Evolutionary conservation across 2,797 vertebrate genomes (phyloP).

Genomic region (Phalloptychus januarius): DNA sequence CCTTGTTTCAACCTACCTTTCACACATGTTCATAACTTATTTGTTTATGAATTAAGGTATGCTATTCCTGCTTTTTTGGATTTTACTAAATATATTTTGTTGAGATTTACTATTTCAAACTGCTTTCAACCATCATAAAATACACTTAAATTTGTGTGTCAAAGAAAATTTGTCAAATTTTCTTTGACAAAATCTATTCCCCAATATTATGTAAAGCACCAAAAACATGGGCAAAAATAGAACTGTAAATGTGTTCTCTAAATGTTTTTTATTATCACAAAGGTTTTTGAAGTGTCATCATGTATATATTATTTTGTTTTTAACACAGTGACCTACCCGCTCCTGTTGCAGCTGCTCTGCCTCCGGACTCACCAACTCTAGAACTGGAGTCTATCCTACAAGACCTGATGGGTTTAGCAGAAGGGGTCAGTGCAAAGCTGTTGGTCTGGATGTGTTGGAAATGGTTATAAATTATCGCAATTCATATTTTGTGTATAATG

Average conservation of each 20-base stretch:
- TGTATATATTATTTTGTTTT: constrained; percentile 8
- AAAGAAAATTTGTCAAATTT: not conserved
- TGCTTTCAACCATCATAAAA: not conserved
- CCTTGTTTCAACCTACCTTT: not conserved
- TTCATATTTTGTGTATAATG: not conserved
- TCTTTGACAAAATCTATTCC: not conserved
- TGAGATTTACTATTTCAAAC: not conserved
- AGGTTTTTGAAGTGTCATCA: not conserved
- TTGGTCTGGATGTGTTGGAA: not conserved
- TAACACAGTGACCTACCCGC: constrained; percentile 67
- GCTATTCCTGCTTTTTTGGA: not conserved
- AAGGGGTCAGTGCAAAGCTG: constrained; percentile 61
- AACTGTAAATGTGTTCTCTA: not conserved
- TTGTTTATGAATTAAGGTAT: not conserved
- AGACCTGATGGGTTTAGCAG: constrained; percentile 69
- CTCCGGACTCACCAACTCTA: constrained; percentile 64
- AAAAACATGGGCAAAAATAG: not conserved
- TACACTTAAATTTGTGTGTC: not conserved
- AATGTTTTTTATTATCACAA: not conserved
- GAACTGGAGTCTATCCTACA: constrained; percentile 81
- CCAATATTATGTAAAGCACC: not conserved
- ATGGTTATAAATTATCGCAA: not conserved
- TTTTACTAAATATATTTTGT: not conserved
- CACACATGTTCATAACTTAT: not conserved
- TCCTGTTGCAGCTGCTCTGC: constrained; percentile 49